A percentile compares a stretch with the other conserved stretches of the same genome.
Conservation (phyloP, 1,140 invertebrate genomes). For the Adelges cooleyi region DNA sequence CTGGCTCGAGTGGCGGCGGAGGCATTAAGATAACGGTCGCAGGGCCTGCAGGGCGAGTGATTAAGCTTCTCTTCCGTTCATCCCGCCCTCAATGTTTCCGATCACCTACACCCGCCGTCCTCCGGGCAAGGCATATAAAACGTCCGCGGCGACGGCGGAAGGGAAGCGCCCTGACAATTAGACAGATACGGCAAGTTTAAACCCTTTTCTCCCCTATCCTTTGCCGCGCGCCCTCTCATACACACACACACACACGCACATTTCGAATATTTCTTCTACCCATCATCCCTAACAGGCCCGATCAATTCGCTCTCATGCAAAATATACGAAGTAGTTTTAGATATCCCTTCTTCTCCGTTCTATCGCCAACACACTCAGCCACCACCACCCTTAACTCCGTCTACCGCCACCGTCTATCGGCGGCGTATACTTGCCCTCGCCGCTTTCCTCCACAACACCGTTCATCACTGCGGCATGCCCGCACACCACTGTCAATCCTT, state of each 20-base stretch:
- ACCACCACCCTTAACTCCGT: too few species aligned
- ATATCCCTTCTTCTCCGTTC: neutral
- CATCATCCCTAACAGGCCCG: constrained; percentile 22
- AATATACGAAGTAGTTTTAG: constrained; percentile 25
- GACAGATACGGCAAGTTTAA: constrained; percentile 29
- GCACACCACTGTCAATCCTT: constrained; percentile 14
- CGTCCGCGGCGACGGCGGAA: neutral
- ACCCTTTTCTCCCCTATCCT: constrained; percentile 32
- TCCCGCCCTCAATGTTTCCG: neutral
- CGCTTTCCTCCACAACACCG: constrained; percentile 33
- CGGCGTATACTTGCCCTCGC: constrained; percentile 12
- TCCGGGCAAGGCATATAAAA: neutral
- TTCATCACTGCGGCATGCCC: neutral
- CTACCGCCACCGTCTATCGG: too few species aligned
- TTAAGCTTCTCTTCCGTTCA: constrained; percentile 4
- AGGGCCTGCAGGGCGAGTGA: constrained; percentile 26
- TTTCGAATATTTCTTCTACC: constrained; percentile 28
- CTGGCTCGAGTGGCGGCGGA: constrained; percentile 1
- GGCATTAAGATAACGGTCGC: constrained; percentile 26
- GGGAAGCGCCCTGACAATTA: constrained; percentile 23
- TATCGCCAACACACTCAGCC: too few species aligned
- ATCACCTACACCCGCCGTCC: neutral
- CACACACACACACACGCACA: constrained; percentile 32
- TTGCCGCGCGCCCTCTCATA: constrained; percentile 34
- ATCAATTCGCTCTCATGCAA: constrained; percentile 27